phyloP scores from a whole-genome alignment of 2,888 invertebrate species.

The Brachycybe producta region DNA sequence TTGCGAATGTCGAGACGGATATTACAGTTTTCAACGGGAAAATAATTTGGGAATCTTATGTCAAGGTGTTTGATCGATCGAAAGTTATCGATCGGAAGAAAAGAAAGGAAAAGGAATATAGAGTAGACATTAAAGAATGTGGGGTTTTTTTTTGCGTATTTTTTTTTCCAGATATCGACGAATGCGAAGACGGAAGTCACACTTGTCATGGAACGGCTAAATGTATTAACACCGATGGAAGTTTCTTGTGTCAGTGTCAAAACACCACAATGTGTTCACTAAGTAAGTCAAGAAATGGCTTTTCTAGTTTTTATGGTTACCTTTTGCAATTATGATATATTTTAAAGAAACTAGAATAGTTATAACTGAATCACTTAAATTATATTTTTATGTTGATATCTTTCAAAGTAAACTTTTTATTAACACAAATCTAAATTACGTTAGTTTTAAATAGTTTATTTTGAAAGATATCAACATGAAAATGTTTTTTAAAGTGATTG shows the following conservation, averaged over 20 bases:
- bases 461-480: no score
- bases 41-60: conserved; percentile 31
- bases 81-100: background rate
- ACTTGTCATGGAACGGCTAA: conserved; percentile 65
- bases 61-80: conserved; percentile 30
- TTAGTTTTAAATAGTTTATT: no score
- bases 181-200: conserved; percentile 59
- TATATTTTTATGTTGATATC: background rate
- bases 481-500: no score
- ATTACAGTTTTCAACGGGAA: conserved; percentile 36
- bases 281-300: conserved; percentile 25
- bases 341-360: no score
- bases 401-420: background rate
- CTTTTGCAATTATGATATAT: no score
- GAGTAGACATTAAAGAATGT: background rate
- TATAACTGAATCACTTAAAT: no score
- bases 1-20: conserved; percentile 71
- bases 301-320: background rate
- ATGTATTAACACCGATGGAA: conserved; percentile 67
- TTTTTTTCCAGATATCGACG: conserved; percentile 57
- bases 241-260: conserved; percentile 60
- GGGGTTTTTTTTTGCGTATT: no score
- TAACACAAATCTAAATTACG: no score
- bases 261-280: conserved; percentile 31
- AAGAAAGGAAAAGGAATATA: background rate